A percentile compares a stretch with the other conserved stretches of the same genome.
phyloP scores from a whole-genome alignment of 2,888 invertebrate genomes.

The Heterodera filipjevi region DNA sequence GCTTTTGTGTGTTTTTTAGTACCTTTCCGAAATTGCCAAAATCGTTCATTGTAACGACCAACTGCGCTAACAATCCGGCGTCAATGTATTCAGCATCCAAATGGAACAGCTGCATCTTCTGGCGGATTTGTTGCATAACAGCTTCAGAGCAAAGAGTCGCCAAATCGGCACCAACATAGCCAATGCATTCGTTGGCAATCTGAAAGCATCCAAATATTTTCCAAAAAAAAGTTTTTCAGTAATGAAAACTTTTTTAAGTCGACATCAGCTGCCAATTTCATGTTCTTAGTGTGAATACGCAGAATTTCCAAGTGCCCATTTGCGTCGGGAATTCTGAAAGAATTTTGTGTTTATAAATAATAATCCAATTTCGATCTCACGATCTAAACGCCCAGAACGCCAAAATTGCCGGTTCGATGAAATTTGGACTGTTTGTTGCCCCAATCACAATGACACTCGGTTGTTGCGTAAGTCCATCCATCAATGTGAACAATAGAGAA shows the following conservation, averaged over 20 bases:
- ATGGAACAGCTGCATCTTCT: conserved; percentile 99
- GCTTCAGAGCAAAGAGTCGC: conserved; percentile 98
- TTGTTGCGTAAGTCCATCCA: conserved; percentile 99
- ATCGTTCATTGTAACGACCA: conserved; percentile 80
- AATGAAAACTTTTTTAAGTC: conserved; percentile 96
- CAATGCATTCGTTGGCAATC: conserved; percentile 97
- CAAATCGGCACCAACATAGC: conserved; percentile 97
- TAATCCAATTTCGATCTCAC: conserved; percentile 85
- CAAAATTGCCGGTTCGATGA: conserved; percentile 95
- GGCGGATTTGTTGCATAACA: conserved; percentile 96
- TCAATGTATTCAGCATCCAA: conserved; percentile 98
- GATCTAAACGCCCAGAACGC: conserved; percentile 66
- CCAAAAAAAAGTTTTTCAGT: too few species aligned
- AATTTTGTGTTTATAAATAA: background rate
- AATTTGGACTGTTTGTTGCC: conserved; percentile 97
- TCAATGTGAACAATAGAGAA: conserved; percentile 92
- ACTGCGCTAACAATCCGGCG: conserved; percentile 92
- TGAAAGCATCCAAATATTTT: conserved; percentile 64
- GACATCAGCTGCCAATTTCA: conserved; percentile 97
- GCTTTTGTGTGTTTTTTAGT: too few species aligned
- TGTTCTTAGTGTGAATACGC: conserved; percentile 98
- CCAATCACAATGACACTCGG: conserved; percentile 99
- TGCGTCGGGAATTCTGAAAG: conserved; percentile 89
- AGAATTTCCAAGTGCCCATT: conserved; percentile 95
- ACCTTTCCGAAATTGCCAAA: too few species aligned